A percentile compares a stretch with the other conserved stretches of the same genome.
Conservation (phyloP, 2,797 vertebrate genomes). For the Pithecia hirsuta region DNA sequence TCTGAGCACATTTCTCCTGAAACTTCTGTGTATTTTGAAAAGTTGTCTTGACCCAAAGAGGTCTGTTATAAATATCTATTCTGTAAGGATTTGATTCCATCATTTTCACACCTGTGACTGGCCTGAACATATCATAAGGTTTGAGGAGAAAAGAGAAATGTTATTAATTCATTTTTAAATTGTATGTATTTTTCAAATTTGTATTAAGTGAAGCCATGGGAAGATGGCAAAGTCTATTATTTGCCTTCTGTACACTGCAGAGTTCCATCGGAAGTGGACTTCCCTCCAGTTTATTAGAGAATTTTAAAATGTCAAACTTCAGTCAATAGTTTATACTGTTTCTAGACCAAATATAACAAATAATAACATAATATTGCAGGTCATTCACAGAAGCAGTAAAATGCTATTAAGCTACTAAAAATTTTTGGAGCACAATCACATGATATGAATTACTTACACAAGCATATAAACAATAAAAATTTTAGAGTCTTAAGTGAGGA, state of each 20-base stretch:
- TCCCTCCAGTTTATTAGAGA: slow-evolving; percentile 43
- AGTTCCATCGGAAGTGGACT: background rate
- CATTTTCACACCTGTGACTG: background rate
- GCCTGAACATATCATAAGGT: background rate
- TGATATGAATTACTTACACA: background rate
- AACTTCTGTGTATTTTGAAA: background rate
- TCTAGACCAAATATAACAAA: slow-evolving; percentile 39
- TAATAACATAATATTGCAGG: background rate
- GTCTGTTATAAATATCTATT: background rate
- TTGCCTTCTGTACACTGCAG: background rate
- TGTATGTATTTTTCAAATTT: background rate
- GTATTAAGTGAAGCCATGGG: background rate
- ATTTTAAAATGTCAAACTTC: slow-evolving; percentile 54
- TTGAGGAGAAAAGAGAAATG: slow-evolving; percentile 1
- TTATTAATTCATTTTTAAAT: background rate
- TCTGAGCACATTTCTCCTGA: background rate
- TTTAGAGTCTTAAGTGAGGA: background rate
- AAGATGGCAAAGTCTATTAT: background rate
- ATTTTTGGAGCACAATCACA: background rate
- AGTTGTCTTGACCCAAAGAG: background rate
- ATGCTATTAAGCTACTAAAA: background rate
- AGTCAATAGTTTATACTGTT: slow-evolving; percentile 11
- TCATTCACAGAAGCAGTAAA: slow-evolving; percentile 47
- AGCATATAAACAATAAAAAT: background rate
- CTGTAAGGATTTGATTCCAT: background rate